Evolutionary conservation across 2,888 invertebrate species (phyloP).

Genomic region (Heteromyza rotundicornis): DNA sequence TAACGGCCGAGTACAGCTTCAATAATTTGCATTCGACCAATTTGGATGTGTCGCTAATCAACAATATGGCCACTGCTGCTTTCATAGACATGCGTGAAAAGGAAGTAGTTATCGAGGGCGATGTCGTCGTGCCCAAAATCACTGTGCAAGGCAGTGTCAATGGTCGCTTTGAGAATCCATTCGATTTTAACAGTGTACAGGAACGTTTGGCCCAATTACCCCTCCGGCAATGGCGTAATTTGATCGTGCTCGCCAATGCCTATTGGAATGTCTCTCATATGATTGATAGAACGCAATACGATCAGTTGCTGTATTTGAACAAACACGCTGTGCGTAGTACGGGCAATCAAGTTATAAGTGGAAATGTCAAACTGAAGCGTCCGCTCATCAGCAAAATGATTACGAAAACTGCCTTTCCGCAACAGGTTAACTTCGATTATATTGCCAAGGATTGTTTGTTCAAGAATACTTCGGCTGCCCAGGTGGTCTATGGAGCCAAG

Average conservation of each 20-base stretch:
- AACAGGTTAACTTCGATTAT: slow-evolving; percentile 41
- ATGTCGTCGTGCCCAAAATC: slow-evolving; percentile 41
- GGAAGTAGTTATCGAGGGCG: slow-evolving; percentile 35
- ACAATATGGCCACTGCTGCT: slow-evolving; percentile 33
- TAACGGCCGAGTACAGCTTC: slow-evolving; percentile 47
- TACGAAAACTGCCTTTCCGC: slow-evolving; percentile 35
- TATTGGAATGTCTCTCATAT: slow-evolving; percentile 34
- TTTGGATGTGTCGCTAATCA: slow-evolving; percentile 44
- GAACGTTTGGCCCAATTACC: slow-evolving; percentile 30
- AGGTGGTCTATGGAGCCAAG: slow-evolving; percentile 39
- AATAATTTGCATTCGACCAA: slow-evolving; percentile 35
- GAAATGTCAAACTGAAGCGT: slow-evolving; percentile 43
- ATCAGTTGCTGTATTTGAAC: slow-evolving; percentile 45
- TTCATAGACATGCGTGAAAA: slow-evolving; percentile 43
- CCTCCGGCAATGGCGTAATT: slow-evolving; percentile 38
- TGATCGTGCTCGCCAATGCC: slow-evolving; percentile 45
- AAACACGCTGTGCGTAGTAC: slow-evolving; percentile 45
- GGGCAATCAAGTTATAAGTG: slow-evolving; percentile 46
- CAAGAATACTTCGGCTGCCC: slow-evolving; percentile 28
- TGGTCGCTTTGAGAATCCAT: slow-evolving; percentile 29
- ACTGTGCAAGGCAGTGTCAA: slow-evolving; percentile 38
- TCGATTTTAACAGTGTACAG: slow-evolving; percentile 21
- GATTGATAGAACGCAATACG: slow-evolving; percentile 26
- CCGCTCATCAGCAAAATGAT: slow-evolving; percentile 39
- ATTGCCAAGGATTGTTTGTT: slow-evolving; percentile 48